Conservation (phyloP, 2,797 vertebrate species). For the Psittacula derbiana region DNA sequence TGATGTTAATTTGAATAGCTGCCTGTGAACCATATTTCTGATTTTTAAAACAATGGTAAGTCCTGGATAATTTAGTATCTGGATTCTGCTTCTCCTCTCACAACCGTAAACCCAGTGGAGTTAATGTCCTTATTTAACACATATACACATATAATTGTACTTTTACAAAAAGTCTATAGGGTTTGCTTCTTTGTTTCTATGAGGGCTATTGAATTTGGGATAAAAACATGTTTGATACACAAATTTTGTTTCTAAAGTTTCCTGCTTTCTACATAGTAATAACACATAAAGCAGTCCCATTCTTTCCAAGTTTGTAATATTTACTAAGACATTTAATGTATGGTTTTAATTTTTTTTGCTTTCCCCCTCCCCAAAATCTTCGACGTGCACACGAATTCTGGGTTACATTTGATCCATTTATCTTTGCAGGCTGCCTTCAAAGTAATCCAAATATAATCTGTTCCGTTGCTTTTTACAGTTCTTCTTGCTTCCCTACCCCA, state of each 20-base stretch:
- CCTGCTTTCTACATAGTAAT: not conserved
- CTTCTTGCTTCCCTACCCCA: not conserved
- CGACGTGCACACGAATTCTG: not conserved
- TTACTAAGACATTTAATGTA: not conserved
- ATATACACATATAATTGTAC: not conserved
- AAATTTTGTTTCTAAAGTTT: not conserved
- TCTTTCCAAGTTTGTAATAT: not conserved
- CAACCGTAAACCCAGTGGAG: not conserved
- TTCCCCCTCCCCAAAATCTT: not conserved
- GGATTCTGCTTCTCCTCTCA: not conserved
- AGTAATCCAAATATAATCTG: not conserved
- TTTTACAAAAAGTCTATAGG: not conserved
- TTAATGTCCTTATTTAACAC: not conserved
- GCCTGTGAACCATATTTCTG: conserved; percentile 2
- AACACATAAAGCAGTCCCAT: not conserved
- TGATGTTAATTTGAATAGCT: conserved; percentile 30
- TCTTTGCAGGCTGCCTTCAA: not conserved
- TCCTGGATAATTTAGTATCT: not conserved
- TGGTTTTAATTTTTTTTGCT: not conserved
- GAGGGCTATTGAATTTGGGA: not conserved
- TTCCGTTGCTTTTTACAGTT: not conserved
- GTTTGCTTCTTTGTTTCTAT: not conserved
- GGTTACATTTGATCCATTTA: not conserved
- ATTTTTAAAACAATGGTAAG: not conserved
- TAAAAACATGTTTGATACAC: not conserved